Evolutionary conservation across 2,888 invertebrate genomes (phyloP), one percentile per base, ranked within the genome.

Genomic region (Clistopyga incitator): DNA sequence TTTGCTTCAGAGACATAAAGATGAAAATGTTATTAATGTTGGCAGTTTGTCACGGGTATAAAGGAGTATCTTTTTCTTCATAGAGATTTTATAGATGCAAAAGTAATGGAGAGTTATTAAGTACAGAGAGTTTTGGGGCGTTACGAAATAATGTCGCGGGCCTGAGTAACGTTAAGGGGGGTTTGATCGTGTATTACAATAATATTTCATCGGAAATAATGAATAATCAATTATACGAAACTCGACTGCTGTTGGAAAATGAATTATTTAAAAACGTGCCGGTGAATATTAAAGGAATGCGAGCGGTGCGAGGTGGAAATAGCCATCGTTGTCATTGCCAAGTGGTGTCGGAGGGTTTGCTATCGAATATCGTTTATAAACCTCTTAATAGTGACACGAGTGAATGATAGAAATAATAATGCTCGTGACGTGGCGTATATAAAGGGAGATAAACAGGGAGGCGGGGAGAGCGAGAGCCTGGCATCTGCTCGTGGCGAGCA

Each of bases 401-500:
- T 81, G 84, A 81, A 84, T 81, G 74, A 77, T 78, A 70, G 74
- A 81, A 81, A 84, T 78, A 81, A 84, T 78, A 75, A 84, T 75
- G 71, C 81, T 75, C 78, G 81, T 52, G 68, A 67, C 68, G 78
- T 45, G 56, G 52, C 77, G 64, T 75, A 38, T 75, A 38, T 29
- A 67, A 75, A 71, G 64, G 78, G 78, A 71, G 52, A 78, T 67
- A 38, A 64, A 42, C 50, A 34, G 29, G 70, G 25, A 52, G 42
- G 18, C 67, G 15, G 29, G 29, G 70, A 42, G 45, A 47, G 77
- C 64, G 59, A 74, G 64, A 38, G 34, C 38, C 15, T 47, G 25
- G 89, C 90, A 90, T 90, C 90, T 89, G 90, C 86, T 86, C 78
- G 81, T 78, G 78, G 86, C 82, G 75, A 88, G 90, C 90, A 90